phyloP scores from a whole-genome alignment of 2,888 invertebrate genomes.

The Ophraella communa region DNA sequence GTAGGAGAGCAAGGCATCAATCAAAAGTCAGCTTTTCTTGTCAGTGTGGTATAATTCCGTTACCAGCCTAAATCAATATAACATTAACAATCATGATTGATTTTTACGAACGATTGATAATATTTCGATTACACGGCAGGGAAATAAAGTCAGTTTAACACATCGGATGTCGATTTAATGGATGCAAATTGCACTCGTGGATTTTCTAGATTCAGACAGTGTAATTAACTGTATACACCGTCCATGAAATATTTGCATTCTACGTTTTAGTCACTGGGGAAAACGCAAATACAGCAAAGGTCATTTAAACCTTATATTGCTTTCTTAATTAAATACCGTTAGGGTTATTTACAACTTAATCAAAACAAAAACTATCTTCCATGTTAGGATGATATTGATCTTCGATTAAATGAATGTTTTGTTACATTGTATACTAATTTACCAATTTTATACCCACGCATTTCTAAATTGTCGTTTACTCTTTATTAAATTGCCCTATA shows the following conservation, averaged over 20 bases:
- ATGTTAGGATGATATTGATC: no score
- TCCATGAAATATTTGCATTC: constrained; percentile 1
- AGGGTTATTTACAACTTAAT: background rate
- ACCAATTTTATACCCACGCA: no score
- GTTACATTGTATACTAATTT: no score
- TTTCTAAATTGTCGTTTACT: no score
- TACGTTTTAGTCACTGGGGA: background rate
- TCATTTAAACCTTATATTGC: background rate
- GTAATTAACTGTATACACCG: constrained; percentile 15
- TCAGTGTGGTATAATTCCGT: background rate
- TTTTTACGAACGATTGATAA: background rate
- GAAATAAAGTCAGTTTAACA: constrained; percentile 22
- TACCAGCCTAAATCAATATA: background rate
- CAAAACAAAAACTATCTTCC: no score
- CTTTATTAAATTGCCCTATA: no score
- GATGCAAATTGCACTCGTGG: constrained; percentile 17
- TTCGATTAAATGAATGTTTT: no score
- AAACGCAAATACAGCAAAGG: background rate
- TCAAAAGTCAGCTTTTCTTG: no score
- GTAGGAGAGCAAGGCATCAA: no score
- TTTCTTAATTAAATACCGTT: background rate
- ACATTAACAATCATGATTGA: background rate
- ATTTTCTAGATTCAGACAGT: constrained; percentile 9
- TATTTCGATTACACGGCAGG: constrained; percentile 2
- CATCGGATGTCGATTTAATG: constrained; percentile 8